phyloP scores from a whole-genome alignment of 2,113 vertebrate species.

The Rhineura floridana region DNA sequence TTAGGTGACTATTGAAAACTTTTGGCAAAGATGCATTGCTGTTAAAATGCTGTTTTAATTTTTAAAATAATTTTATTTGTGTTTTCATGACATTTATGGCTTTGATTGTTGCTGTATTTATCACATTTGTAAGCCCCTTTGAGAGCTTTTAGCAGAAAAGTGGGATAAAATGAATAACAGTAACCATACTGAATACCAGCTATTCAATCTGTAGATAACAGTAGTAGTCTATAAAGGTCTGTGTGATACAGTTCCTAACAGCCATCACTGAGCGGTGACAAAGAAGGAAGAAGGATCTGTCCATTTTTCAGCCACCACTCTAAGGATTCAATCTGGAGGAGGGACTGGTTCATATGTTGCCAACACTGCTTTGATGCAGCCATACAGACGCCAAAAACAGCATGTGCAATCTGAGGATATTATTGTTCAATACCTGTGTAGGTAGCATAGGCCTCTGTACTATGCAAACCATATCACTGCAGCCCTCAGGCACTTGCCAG shows the following conservation, averaged over 20 bases:
- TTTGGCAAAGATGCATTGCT: too few relatives aligned
- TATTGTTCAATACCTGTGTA: neutral
- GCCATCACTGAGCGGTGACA: neutral
- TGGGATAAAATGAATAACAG: too few relatives aligned
- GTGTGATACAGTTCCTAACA: neutral
- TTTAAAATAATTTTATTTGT: too few relatives aligned
- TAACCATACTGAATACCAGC: too few relatives aligned
- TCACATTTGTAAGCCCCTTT: too few relatives aligned
- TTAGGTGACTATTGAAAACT: too few relatives aligned
- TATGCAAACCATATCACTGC: neutral
- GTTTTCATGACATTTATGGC: too few relatives aligned
- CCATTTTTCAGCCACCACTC: neutral
- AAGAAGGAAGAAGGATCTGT: neutral
- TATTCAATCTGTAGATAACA: neutral
- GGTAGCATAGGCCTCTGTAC: neutral
- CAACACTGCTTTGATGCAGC: neutral
- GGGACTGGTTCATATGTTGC: neutral
- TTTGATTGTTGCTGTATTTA: too few relatives aligned
- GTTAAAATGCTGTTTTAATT: too few relatives aligned
- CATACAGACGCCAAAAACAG: neutral
- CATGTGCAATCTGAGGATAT: neutral
- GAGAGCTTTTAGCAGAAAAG: too few relatives aligned
- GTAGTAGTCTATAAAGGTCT: neutral
- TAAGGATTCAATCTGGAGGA: too few relatives aligned
- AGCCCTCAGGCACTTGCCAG: neutral